These are phyloP conservation scores for Cochlearius cochlearius DNA, from an alignment of 2,113 vertebrate species.

Conservation along the genomic window DNA sequence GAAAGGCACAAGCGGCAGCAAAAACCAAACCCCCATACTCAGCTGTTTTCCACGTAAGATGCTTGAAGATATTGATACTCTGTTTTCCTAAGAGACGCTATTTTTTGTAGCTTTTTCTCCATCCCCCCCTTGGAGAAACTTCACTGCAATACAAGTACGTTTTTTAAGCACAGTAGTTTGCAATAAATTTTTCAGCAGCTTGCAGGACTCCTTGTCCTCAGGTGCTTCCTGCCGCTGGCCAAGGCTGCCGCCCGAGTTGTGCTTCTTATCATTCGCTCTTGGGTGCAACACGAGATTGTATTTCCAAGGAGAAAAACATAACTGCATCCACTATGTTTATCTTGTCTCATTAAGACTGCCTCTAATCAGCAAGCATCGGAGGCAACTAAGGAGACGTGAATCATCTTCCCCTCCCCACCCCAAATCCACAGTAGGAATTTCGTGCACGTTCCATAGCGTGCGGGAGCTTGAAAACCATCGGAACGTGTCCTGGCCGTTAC, in stretches of 20 bases:
- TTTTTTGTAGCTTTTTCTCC: not conserved
- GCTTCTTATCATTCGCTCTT: not conserved
- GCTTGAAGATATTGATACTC: not conserved
- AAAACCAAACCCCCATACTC: not conserved
- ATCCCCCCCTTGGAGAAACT: not conserved
- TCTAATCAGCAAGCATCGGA: not conserved
- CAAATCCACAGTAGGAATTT: not conserved
- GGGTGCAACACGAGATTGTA: not conserved
- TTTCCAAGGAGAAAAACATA: not conserved
- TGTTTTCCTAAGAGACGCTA: not conserved
- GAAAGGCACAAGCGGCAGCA: not conserved
- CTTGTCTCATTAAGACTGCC: not conserved
- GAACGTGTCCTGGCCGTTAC: rapidly evolving
- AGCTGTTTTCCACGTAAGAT: not conserved
- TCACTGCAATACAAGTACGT: rapidly evolving
- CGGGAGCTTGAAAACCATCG: not conserved
- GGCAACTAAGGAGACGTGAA: not conserved
- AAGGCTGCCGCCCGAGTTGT: not conserved
- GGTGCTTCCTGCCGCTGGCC: not conserved
- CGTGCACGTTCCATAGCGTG: rapidly evolving
- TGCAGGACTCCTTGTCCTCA: not conserved
- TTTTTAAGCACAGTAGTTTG: not conserved
- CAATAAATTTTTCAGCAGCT: not conserved
- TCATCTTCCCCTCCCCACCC: not conserved
- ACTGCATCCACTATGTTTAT: not conserved